Conservation (phyloP, 30 jellyfish, hydroid and myxozoan genomes). For the Haliclystus octoradiatus region DNA sequence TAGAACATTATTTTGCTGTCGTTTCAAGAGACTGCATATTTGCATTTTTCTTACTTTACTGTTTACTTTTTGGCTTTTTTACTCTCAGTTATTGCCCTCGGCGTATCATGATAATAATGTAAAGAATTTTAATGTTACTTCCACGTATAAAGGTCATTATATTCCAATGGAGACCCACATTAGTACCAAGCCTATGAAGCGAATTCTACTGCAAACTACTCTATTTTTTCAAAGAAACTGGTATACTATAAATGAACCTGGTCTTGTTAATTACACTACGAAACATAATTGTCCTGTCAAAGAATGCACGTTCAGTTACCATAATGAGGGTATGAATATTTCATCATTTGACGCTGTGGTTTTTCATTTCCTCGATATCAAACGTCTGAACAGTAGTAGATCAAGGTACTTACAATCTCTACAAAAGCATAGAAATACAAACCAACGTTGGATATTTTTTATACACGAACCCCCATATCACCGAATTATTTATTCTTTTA, state of each 20-base stretch:
- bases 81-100: too few species aligned
- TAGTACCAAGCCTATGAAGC: too few species aligned
- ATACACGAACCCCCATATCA: constrained; percentile 81
- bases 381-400: constrained; percentile 33
- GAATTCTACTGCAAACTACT: constrained; percentile 71
- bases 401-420: constrained; percentile 36
- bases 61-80: too few species aligned
- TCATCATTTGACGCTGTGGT: constrained; percentile 57
- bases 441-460: constrained; percentile 81
- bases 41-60: too few species aligned
- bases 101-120: too few species aligned
- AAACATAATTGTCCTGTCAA: constrained; percentile 37
- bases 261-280: constrained; percentile 21
- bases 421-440: constrained; percentile 25
- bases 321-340: constrained; percentile 19
- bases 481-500: constrained; percentile 19
- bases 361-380: constrained; percentile 85
- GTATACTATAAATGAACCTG: constrained; percentile 39
- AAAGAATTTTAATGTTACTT: too few species aligned
- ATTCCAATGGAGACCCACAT: too few species aligned
- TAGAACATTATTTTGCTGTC: too few species aligned
- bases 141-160: too few species aligned
- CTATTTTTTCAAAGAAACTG: constrained; percentile 62
- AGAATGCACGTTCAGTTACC: constrained; percentile 68
- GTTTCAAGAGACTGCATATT: too few species aligned